These are phyloP conservation scores for Cerceris rybyensis DNA, from an alignment of 2,888 invertebrate genomes.

Conservation along the genomic window DNA sequence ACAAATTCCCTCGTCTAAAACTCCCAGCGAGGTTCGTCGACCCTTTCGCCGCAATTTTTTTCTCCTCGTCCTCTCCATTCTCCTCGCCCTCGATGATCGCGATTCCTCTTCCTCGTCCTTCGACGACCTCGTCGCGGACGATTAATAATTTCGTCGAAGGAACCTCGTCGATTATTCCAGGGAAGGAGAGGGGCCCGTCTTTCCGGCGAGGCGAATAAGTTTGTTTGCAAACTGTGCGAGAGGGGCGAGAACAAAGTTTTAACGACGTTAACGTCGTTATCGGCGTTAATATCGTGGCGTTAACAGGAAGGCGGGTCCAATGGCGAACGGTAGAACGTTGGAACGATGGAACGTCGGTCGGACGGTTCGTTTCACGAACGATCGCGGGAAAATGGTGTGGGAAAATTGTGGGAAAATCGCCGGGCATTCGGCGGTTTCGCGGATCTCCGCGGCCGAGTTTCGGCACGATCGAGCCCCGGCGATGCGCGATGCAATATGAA, in stretches of 20 bases:
- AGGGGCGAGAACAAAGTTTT: not conserved
- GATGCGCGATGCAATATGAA: not conserved
- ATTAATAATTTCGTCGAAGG: not conserved
- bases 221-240: not conserved
- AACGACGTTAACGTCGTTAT: constrained; percentile 46
- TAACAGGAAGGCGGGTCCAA: constrained; percentile 22
- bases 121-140: not conserved
- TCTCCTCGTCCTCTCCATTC: not conserved
- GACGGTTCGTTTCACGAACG: constrained; percentile 54
- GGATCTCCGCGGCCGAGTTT: not conserved
- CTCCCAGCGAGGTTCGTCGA: no score
- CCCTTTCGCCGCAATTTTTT: not conserved
- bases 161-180: not conserved
- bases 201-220: not conserved
- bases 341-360: constrained; percentile 52
- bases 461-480: not conserved
- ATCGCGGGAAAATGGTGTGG: constrained; percentile 34
- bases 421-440: constrained; percentile 20
- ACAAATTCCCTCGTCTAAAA: not conserved
- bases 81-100: not conserved
- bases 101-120: not conserved
- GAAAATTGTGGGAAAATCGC: constrained; percentile 27
- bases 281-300: constrained; percentile 35
- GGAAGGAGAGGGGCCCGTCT: not conserved
- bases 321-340: constrained; percentile 28